Base-by-base conservation (phyloP, 2,113 vertebrate genomes). In the Dipodomys stephensi region DNA sequence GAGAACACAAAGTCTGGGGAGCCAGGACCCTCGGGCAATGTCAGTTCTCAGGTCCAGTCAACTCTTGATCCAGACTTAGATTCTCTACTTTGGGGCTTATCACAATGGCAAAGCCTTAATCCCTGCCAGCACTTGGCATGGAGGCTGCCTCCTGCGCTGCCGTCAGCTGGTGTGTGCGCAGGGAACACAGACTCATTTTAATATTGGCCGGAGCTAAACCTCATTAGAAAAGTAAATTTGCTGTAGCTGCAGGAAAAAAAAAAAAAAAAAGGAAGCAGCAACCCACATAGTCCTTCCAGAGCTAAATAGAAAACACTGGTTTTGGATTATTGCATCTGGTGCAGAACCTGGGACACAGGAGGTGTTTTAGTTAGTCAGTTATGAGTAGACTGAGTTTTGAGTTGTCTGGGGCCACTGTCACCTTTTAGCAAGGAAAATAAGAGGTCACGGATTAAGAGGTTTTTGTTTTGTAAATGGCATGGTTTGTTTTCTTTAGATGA, bases 151-250 rank as follows among this genome's bases (percentile, higher is more conserved):
- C 79, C 91, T 78, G 84, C 68, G 78, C 93, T 65, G 74, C 82
- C 78, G 74, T 94, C 95, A 96, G 94, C 95, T 95, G 93, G 89
- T 68, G 44, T 84, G 68, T 28, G 64, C 0, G 4, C 22, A 57
- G 93, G 69, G 84, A 96, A 68, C 5, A 1, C 86, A 88, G 92
- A n/a, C 92, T 95, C 90, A 96, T 95, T 97, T 96, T 96, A 94
- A 97, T 95, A 94, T 94, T 96, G 96, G 96, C 94, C 92, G 0
- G 49, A 96, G 79, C 78, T 89, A 95, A 94, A 96, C 86, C 95
- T 97, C 92, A 97, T 96, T 94, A 96, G 96, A 96, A 97, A 94
- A 95, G 94, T 96, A 97, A 96, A 97, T 97, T 96, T 97, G 95
- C 95, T 95, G 68, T 84, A 93, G 88, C 94, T 95, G 95, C 86